Conservation (phyloP, 2,797 vertebrate species). For the Melanotaenia maccullochi region DNA sequence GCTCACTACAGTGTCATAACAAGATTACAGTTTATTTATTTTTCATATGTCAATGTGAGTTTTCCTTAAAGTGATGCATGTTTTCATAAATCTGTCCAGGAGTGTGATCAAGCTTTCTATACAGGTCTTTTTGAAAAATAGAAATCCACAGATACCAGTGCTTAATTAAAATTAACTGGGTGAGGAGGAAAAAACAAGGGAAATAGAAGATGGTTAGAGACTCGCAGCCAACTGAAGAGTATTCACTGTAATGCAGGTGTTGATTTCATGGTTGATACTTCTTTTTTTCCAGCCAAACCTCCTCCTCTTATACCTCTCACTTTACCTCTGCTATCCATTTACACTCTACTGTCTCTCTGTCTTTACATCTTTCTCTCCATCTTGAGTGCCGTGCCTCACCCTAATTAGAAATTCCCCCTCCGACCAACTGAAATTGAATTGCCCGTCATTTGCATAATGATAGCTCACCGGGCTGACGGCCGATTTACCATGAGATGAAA, state of each 20-base stretch:
- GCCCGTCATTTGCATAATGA: constrained; percentile 84
- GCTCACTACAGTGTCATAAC: not conserved
- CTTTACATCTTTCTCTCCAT: constrained; percentile 75
- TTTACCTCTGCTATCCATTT: constrained; percentile 59
- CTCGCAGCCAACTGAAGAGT: constrained; percentile 28
- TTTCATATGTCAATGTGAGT: not conserved
- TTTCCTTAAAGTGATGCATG: not conserved
- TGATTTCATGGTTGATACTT: constrained; percentile 63
- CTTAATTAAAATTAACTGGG: constrained; percentile 43
- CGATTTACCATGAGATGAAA: constrained; percentile 81
- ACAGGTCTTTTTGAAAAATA: not conserved
- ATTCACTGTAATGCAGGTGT: constrained; percentile 60
- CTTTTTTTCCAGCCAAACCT: constrained; percentile 20
- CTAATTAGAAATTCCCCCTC: constrained; percentile 83
- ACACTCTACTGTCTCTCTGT: constrained; percentile 45
- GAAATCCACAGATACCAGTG: not conserved
- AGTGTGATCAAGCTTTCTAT: not conserved
- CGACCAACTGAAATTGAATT: constrained; percentile 83
- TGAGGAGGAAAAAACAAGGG: constrained; percentile 5
- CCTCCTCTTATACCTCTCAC: constrained; percentile 32
- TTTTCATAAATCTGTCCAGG: not conserved
- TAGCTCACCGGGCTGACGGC: constrained; percentile 76
- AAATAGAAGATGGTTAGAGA: constrained; percentile 18
- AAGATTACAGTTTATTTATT: not conserved
- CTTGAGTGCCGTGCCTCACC: constrained; percentile 75